Conservation (phyloP, 2,113 vertebrate genomes). For the Sturnus vulgaris region DNA sequence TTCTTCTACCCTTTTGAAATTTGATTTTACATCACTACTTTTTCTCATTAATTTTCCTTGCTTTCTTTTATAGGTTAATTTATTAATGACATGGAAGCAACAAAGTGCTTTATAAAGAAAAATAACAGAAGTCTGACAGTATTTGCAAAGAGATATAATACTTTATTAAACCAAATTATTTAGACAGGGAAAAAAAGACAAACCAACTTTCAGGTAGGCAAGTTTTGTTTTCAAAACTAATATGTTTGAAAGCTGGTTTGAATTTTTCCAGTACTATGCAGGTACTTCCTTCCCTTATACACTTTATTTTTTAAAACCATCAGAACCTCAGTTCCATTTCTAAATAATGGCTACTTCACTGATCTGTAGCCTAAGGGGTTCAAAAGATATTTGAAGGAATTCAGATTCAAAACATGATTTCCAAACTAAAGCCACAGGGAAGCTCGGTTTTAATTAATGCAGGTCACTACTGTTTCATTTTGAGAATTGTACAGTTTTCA, state of each 20-base stretch:
- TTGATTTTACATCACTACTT: not conserved
- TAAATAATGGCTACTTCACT: not conserved
- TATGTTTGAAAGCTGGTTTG: not conserved
- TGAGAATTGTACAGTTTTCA: not conserved
- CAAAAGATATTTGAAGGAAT: not conserved
- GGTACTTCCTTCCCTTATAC: not conserved
- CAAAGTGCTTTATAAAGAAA: not conserved
- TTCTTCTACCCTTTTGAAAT: not conserved
- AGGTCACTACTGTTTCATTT: not conserved
- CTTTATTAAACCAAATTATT: not conserved
- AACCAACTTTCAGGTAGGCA: not conserved
- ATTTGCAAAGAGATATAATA: not conserved
- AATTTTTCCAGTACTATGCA: not conserved
- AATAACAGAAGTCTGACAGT: not conserved
- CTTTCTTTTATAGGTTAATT: not conserved
- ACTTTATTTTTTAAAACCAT: not conserved
- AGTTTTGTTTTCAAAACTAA: not conserved
- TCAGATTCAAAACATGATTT: not conserved
- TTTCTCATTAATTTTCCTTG: not conserved
- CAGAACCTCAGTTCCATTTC: not conserved
- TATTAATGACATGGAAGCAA: not conserved
- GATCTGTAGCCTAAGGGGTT: not conserved
- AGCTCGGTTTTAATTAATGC: not conserved
- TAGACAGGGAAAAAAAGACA: not conserved
- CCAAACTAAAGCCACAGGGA: not conserved